phyloP scores from a whole-genome alignment of 1,140 invertebrate genomes.

The Phenacoccus solenopsis region DNA sequence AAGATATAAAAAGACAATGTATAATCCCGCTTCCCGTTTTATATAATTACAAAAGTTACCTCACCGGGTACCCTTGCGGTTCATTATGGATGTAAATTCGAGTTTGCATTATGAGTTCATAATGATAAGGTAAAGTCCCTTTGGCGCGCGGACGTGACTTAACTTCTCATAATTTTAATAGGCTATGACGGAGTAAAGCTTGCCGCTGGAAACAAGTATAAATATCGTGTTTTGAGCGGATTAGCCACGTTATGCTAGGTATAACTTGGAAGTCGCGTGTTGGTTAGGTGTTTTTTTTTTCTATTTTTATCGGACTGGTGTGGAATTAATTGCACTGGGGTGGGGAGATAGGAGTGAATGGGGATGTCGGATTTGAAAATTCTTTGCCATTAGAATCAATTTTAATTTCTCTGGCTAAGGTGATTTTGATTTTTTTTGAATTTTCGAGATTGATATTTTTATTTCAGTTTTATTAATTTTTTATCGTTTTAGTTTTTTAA shows the following conservation, averaged over 20 bases:
- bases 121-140: conserved; percentile 17
- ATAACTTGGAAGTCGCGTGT: background rate
- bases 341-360: too few relatives aligned
- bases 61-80: conserved; percentile 4
- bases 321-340: too few relatives aligned
- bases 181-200: background rate
- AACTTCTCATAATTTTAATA: conserved; percentile 15
- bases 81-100: conserved; percentile 18
- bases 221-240: background rate
- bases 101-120: conserved; percentile 18
- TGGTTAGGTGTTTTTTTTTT: too few relatives aligned
- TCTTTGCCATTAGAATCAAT: too few relatives aligned
- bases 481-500: too few relatives aligned
- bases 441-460: too few relatives aligned
- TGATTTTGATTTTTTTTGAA: too few relatives aligned
- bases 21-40: background rate
- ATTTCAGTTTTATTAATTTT: too few relatives aligned
- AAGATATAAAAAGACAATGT: conserved; percentile 3
- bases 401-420: too few relatives aligned
- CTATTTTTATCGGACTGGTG: too few relatives aligned
- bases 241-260: background rate
- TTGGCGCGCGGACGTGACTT: conserved; percentile 11
- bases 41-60: conserved; percentile 16
- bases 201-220: background rate
- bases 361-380: too few relatives aligned